Percentiles rank a stretch among this genome's conserved stretches.
Evolutionary conservation across 2,113 vertebrate species (phyloP).

Genomic region (Mobula birostris): DNA sequence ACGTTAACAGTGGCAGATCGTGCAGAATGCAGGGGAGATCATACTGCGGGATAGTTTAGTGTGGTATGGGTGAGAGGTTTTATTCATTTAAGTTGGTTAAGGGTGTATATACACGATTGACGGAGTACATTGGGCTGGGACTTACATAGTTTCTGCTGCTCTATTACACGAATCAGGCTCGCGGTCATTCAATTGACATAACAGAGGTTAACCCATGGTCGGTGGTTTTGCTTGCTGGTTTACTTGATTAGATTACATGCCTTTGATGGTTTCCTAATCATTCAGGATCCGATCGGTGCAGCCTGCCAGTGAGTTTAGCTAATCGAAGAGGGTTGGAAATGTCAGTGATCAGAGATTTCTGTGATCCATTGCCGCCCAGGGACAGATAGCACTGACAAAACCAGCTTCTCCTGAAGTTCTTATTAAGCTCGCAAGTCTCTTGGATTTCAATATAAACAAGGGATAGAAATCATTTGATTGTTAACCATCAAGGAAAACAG

Average conservation of each 20-base stretch:
- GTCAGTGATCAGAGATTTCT: conserved; percentile 33
- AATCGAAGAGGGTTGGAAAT: conserved; percentile 33
- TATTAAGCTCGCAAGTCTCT: conserved; percentile 11
- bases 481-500: conserved; percentile 21
- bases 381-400: conserved; percentile 33
- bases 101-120: conserved; percentile 10
- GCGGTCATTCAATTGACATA: conserved; percentile 13
- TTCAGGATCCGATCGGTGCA: conserved; percentile 21
- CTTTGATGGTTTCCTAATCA: conserved; percentile 33
- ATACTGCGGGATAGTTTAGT: not conserved
- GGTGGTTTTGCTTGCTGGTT: conserved; percentile 29
- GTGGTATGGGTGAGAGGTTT: not conserved
- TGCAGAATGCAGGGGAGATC: not conserved
- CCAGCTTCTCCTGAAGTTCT: conserved; percentile 8
- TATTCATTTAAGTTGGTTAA: not conserved
- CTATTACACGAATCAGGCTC: conserved; percentile 2
- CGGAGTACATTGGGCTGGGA: not conserved
- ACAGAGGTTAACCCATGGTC: conserved; percentile 30
- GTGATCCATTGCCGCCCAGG: conserved; percentile 32
- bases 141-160: conserved; percentile 17
- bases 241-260: conserved; percentile 25
- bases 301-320: conserved; percentile 24
- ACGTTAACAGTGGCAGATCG: conserved; percentile 1
- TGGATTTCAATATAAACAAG: conserved; percentile 21
- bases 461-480: conserved; percentile 14